Evolutionary conservation across 2,888 invertebrate genomes (phyloP).

Genomic region (Epinotia brunnichana): DNA sequence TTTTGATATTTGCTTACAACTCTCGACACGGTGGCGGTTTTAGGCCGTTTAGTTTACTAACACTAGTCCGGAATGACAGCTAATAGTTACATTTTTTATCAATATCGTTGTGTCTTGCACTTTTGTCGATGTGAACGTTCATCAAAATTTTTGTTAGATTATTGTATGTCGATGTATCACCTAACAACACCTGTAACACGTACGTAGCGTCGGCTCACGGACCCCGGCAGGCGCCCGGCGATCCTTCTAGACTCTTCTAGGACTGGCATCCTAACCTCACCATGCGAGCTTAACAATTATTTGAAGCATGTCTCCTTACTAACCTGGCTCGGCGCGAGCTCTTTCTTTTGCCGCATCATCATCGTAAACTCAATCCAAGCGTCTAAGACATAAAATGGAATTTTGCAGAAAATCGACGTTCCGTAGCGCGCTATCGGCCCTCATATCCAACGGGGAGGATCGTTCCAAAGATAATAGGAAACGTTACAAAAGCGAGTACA

Average conservation of each 20-base stretch:
- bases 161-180: constrained; percentile 81
- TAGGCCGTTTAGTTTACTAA: constrained; percentile 78
- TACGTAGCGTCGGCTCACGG: constrained; percentile 63
- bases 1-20: constrained; percentile 83
- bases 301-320: constrained; percentile 82
- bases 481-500: constrained; percentile 90
- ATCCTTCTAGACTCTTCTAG: constrained; percentile 75
- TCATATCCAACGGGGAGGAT: constrained; percentile 84
- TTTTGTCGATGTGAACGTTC: constrained; percentile 74
- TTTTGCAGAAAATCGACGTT: constrained; percentile 85
- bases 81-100: constrained; percentile 71
- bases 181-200: constrained; percentile 76
- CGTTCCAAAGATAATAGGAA: constrained; percentile 86
- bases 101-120: constrained; percentile 71
- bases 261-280: constrained; percentile 79
- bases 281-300: constrained; percentile 82
- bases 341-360: constrained; percentile 81
- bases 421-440: constrained; percentile 84
- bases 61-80: constrained; percentile 80
- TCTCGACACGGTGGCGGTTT: constrained; percentile 81
- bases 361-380: constrained; percentile 70
- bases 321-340: constrained; percentile 80
- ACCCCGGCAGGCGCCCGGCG: constrained; percentile 66
- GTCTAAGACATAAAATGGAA: constrained; percentile 82
- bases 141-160: constrained; percentile 77